phyloP scores from a whole-genome alignment of 1,140 invertebrate species.

The Acromyrmex echinatior region DNA sequence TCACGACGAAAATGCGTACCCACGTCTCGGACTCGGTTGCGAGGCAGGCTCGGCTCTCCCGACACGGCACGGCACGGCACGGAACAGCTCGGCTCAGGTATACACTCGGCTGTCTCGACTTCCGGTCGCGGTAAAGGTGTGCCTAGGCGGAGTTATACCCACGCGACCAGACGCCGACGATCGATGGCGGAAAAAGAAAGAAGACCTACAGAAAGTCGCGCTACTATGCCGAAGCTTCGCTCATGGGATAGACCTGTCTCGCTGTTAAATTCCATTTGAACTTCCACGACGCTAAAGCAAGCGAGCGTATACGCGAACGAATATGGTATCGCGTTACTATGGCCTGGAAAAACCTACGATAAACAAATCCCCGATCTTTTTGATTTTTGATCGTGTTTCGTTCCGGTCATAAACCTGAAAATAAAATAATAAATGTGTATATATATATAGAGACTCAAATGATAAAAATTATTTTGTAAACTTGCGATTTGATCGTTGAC shows the following conservation, averaged over 20 bases:
- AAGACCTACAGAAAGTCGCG: conserved; percentile 29
- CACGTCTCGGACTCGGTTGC: conserved; percentile 60
- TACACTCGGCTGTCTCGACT: conserved; percentile 66
- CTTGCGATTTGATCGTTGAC: no score
- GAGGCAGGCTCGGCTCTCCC: conserved; percentile 41
- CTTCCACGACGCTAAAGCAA: conserved; percentile 4
- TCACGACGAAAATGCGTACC: conserved; percentile 65
- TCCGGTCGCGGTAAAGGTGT: conserved; percentile 71
- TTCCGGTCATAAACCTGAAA: not conserved
- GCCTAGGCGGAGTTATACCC: conserved; percentile 73
- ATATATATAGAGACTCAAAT: no score
- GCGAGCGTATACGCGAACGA: conserved; percentile 17
- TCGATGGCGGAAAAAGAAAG: conserved; percentile 38
- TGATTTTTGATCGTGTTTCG: not conserved
- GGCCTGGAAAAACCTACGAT: not conserved
- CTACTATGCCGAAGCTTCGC: conserved; percentile 2
- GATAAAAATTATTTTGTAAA: no score
- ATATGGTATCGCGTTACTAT: not conserved
- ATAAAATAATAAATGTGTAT: not conserved
- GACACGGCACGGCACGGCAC: conserved; percentile 5
- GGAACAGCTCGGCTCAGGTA: conserved; percentile 58
- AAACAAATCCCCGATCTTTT: not conserved
- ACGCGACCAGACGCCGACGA: conserved; percentile 67
- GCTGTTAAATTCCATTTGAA: conserved; percentile 12
- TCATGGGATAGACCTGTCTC: conserved; percentile 17